These are phyloP conservation scores for Microcebus griseorufus DNA, from an alignment of 2,113 vertebrate genomes.

Conservation along the genomic window DNA sequence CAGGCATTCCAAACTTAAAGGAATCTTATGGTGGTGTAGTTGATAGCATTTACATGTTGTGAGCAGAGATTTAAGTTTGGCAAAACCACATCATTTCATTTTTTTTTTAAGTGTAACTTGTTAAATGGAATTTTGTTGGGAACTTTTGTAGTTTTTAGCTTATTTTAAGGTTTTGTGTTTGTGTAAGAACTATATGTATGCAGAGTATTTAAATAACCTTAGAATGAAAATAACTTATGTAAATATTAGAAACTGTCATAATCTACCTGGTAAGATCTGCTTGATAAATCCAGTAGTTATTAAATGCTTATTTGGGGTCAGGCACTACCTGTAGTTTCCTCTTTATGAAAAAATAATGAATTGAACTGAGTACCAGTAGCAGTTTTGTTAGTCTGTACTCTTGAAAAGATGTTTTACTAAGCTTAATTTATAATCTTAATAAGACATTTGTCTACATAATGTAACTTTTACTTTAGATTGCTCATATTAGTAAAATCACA, in stretches of 20 bases:
- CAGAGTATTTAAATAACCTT: neutral
- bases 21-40: neutral
- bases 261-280: neutral
- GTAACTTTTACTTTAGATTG: neutral
- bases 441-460: neutral
- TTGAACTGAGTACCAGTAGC: neutral
- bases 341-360: neutral
- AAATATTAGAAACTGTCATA: neutral
- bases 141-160: neutral
- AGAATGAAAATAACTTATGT: neutral
- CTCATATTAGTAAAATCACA: no score
- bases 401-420: neutral
- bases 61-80: neutral
- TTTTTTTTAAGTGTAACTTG: neutral
- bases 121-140: conserved; percentile 31
- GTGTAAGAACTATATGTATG: neutral
- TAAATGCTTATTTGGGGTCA: neutral
- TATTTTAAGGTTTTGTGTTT: neutral
- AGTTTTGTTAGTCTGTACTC: neutral
- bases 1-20: neutral
- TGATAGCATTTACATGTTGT: neutral
- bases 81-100: neutral
- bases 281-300: neutral
- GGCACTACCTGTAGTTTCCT: neutral
- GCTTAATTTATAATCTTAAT: neutral